These are phyloP conservation scores for Drosophila fulvimacula DNA, from an alignment of 2,888 invertebrate species.

Conservation along the genomic window DNA sequence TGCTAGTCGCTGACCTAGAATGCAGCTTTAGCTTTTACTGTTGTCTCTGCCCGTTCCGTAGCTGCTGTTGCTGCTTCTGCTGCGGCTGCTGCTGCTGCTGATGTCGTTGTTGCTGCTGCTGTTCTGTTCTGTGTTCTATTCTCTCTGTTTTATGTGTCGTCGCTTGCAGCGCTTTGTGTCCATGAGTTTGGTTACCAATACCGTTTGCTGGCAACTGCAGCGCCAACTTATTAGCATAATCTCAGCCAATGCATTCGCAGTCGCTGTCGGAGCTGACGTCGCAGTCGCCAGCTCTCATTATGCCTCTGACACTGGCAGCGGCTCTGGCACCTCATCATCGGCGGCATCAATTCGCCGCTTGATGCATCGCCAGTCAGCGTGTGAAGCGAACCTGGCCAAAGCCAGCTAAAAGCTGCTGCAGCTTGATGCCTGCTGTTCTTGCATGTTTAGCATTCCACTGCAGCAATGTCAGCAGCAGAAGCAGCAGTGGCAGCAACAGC, in stretches of 20 bases:
- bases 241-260: constrained; percentile 49
- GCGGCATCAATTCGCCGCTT: constrained; percentile 76
- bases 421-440: constrained; percentile 28
- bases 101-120: constrained; percentile 22
- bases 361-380: constrained; percentile 75
- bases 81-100: constrained; percentile 25
- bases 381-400: constrained; percentile 65
- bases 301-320: constrained; percentile 43
- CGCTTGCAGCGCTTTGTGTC: constrained; percentile 65
- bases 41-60: constrained; percentile 67
- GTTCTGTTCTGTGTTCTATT: constrained; percentile 43
- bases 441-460: constrained; percentile 58
- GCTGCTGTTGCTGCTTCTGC: constrained; percentile 45
- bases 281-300: constrained; percentile 62
- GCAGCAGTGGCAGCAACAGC: constrained; percentile 6
- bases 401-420: constrained; percentile 19
- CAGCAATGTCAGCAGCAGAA: constrained; percentile 6
- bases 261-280: constrained; percentile 14
- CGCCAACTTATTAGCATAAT: constrained; percentile 79
- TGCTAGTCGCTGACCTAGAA: constrained; percentile 77
- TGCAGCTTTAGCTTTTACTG: constrained; percentile 78
- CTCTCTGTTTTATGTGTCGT: constrained; percentile 64
- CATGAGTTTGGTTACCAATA: constrained; percentile 64
- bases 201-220: constrained; percentile 70
- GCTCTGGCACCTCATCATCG: constrained; percentile 77